Evolutionary conservation across 2,113 vertebrate species (phyloP).

Genomic region (Sinocyclocheilus maitianheensis): DNA sequence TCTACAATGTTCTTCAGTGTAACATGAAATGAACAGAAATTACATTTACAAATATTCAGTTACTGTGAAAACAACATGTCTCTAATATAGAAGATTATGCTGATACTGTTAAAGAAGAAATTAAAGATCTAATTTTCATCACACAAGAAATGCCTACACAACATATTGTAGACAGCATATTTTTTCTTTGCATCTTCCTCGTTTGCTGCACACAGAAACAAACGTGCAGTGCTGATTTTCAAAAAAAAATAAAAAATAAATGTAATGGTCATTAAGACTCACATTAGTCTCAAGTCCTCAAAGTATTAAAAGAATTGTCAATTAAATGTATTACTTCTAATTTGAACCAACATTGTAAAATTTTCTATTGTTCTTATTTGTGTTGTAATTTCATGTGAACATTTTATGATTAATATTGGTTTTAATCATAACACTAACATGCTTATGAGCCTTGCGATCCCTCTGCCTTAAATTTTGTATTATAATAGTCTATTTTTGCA

Average conservation of each 20-base stretch:
- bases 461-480: neutral
- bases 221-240: neutral
- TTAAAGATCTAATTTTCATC: neutral
- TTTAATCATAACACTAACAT: neutral
- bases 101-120: neutral
- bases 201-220: neutral
- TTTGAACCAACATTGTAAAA: too few species aligned
- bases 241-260: neutral
- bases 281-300: neutral
- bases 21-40: neutral
- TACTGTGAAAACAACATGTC: neutral
- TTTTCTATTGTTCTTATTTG: neutral
- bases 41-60: neutral
- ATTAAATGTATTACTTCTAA: too few species aligned
- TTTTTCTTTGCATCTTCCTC: neutral
- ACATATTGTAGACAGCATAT: neutral
- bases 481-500: neutral
- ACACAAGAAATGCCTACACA: neutral
- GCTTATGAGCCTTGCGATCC: neutral
- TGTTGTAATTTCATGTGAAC: neutral
- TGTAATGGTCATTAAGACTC: too few species aligned
- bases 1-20: slow-evolving; percentile 7
- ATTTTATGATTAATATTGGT: neutral
- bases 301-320: too few species aligned
- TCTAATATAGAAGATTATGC: neutral